A percentile compares a stretch with the other conserved stretches of the same genome.
Conservation (phyloP, 2,113 vertebrate species). For the Engystomops pustulosus region DNA sequence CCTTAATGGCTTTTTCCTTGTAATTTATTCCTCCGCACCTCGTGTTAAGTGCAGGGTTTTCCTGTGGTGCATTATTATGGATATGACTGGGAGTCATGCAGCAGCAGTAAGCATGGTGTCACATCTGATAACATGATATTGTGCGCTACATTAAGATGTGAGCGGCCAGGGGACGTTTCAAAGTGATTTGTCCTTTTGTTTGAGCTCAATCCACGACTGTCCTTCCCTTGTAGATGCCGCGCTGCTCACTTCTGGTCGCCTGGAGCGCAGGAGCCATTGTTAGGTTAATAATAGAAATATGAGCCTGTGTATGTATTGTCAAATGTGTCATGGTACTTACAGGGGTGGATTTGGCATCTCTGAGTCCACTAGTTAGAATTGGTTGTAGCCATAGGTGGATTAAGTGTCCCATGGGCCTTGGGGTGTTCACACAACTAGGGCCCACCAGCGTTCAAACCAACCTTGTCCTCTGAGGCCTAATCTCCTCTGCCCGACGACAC, state of each 20-base stretch:
- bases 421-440: too few species aligned
- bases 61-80: background rate
- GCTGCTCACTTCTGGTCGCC: background rate
- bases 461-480: too few species aligned
- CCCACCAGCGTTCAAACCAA: too few species aligned
- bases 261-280: background rate
- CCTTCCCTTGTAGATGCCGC: background rate
- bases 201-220: background rate
- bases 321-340: too few species aligned
- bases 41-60: constrained; percentile 4
- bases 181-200: constrained; percentile 27
- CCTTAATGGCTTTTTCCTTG: constrained; percentile 31
- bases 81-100: background rate
- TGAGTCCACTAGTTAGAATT: too few species aligned
- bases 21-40: constrained; percentile 9
- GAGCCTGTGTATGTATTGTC: background rate
- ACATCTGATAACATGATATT: constrained; percentile 13
- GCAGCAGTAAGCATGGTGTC: constrained; percentile 5
- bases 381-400: too few species aligned
- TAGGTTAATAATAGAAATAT: background rate
- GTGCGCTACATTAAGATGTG: constrained; percentile 5
- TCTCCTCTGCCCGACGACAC: too few species aligned
- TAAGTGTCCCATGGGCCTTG: too few species aligned
- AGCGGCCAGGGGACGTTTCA: constrained; percentile 30
- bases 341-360: too few species aligned